phyloP scores from a whole-genome alignment of 2,797 vertebrate genomes.

The Etheostoma perlongum region DNA sequence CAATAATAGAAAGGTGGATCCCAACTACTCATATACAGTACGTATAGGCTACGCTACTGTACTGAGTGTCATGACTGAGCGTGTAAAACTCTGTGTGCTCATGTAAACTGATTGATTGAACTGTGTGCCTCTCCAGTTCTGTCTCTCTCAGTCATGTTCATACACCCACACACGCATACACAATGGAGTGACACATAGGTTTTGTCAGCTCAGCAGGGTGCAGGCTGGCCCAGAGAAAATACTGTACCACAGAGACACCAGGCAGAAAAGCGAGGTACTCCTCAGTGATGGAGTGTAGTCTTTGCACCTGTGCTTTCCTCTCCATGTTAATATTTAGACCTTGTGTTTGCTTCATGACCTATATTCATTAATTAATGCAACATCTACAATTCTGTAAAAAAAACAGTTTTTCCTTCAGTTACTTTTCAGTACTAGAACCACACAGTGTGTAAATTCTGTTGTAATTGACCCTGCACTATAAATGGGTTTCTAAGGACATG shows the following conservation, averaged over 20 bases:
- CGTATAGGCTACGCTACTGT: no score
- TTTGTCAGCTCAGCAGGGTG: slow-evolving; percentile 63
- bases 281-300: slow-evolving; percentile 20
- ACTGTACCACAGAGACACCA: slow-evolving; percentile 27
- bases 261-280: slow-evolving; percentile 5
- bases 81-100: background rate
- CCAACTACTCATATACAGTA: background rate
- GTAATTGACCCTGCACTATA: no score
- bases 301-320: slow-evolving; percentile 25
- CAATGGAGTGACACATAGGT: slow-evolving; percentile 42
- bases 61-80: background rate
- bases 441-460: no score
- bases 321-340: background rate
- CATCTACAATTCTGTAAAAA: no score
- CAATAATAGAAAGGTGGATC: background rate
- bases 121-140: slow-evolving; percentile 23
- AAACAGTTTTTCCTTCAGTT: background rate
- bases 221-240: slow-evolving; percentile 41
- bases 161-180: slow-evolving; percentile 24
- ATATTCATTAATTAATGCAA: background rate
- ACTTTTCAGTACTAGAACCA: background rate
- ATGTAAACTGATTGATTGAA: slow-evolving; percentile 44
- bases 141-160: slow-evolving; percentile 34
- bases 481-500: no score
- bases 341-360: slow-evolving; percentile 23